Conservation (phyloP, 2,888 invertebrate genomes). For the Eupithecia abbreviata region DNA sequence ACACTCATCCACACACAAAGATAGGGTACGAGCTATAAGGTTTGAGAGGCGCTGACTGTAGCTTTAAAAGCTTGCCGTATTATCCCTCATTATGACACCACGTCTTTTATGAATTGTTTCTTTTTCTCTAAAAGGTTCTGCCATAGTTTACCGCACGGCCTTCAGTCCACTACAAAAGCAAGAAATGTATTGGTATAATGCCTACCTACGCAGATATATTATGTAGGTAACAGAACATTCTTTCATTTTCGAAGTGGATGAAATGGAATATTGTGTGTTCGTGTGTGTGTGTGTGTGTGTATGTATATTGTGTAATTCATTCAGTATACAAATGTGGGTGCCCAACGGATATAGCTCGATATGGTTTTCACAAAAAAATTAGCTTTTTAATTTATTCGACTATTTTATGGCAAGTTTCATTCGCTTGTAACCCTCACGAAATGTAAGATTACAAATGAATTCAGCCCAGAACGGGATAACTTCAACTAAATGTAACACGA, state of each 20-base stretch:
- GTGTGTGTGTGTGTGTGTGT: too few species aligned
- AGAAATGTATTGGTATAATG: not conserved
- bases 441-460: too few species aligned
- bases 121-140: not conserved
- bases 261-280: not conserved
- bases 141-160: not conserved
- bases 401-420: too few species aligned
- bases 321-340: too few species aligned
- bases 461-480: too few species aligned
- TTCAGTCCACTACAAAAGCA: not conserved
- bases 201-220: too few species aligned
- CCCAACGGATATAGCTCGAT: too few species aligned
- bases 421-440: too few species aligned
- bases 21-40: not conserved
- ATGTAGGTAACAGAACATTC: not conserved
- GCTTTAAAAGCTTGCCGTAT: not conserved
- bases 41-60: not conserved
- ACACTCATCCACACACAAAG: not conserved
- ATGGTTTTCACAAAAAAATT: too few species aligned
- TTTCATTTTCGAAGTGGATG: not conserved
- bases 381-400: too few species aligned
- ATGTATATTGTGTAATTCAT: too few species aligned
- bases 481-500: too few species aligned
- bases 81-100: slow-evolving; percentile 4
- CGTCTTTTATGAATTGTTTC: slow-evolving; percentile 12